phyloP scores from a whole-genome alignment of 2,797 vertebrate genomes.

The Arnoldichthys spilopterus region DNA sequence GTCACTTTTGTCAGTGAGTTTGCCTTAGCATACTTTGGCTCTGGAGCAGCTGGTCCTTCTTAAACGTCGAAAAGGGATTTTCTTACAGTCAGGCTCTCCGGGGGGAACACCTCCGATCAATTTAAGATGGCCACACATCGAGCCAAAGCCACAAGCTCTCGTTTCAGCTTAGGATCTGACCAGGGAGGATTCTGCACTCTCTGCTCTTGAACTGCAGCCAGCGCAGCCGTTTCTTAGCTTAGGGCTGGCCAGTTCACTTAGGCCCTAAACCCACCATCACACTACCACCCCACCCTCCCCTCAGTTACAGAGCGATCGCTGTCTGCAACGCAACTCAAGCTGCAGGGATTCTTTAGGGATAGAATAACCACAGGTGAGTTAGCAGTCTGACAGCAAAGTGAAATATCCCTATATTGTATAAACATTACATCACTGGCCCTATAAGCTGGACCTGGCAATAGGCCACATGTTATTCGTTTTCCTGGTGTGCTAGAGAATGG shows the following conservation, averaged over 20 bases:
- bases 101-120: slow-evolving; percentile 56
- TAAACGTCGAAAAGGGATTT: slow-evolving; percentile 54
- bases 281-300: slow-evolving; percentile 32
- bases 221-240: slow-evolving; percentile 45
- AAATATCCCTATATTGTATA: slow-evolving; percentile 79
- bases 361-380: slow-evolving; percentile 80
- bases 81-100: slow-evolving; percentile 52
- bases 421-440: slow-evolving; percentile 77
- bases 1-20: neutral
- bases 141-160: slow-evolving; percentile 51
- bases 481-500: slow-evolving; percentile 50
- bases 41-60: slow-evolving; percentile 58
- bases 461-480: slow-evolving; percentile 69
- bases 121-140: slow-evolving; percentile 60
- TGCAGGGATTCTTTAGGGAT: slow-evolving; percentile 72
- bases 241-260: slow-evolving; percentile 51
- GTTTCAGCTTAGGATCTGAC: slow-evolving; percentile 47
- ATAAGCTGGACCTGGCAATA: slow-evolving; percentile 74
- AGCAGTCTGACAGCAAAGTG: slow-evolving; percentile 74
- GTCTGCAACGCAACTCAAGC: slow-evolving; percentile 65
- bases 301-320: slow-evolving; percentile 69
- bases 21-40: slow-evolving; percentile 34
- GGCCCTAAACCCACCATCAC: slow-evolving; percentile 48
- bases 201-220: slow-evolving; percentile 53
- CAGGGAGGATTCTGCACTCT: slow-evolving; percentile 47